Base-by-base conservation (phyloP, 2,797 vertebrate species). In the Leptoclinus maculatus region DNA sequence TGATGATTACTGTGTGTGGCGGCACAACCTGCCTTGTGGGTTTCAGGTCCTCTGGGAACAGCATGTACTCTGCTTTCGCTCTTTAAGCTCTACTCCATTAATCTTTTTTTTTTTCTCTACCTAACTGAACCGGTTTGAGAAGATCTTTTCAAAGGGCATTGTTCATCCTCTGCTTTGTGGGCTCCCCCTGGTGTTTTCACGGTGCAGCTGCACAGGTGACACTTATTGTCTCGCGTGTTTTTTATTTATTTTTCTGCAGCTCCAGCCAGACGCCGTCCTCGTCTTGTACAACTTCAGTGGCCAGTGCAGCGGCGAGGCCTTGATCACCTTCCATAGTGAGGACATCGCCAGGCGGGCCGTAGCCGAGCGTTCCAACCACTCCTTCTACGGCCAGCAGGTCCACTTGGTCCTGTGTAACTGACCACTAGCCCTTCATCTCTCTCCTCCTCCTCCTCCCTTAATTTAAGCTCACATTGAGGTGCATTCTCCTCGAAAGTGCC, bases 261-360 rank as follows among this genome's bases (percentile, higher is more conserved):
- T 98, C 82, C 96, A 96, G n/a, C 90, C 96, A 81, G 97, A 98
- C 45, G 95, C 95, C 39, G 85, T 97, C 84, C 95, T 98, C 10
- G 83, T 97, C 87, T 93, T 98, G 93, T 97, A 97, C 89, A 96
- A 96, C 94, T 96, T 97, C 83, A 97, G 94, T 36, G 97, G 97
- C 77, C 96, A 97, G 92, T 96, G 96, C 92, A 97, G 96, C 19
- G 97, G 96, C 4, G 96, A 97, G 89, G 97, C 97, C 0, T 87
- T 98, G 86, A 91, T 98, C 89, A 96, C 96, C 80, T 97, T 97
- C 77, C 95, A 96, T 63, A 97, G 94, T 41, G 95, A 96, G 88
- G 96, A 97, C 83, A 78, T 91, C 4, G 95, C 95, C 76, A 93
- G 92, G 84, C 96, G 79, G 66, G 96, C 96, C 19, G 89, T 96